Evolutionary conservation across 2,888 invertebrate genomes (phyloP), one percentile per base, ranked within the genome.

Genomic region (Venustoraphidia nigricollis): DNA sequence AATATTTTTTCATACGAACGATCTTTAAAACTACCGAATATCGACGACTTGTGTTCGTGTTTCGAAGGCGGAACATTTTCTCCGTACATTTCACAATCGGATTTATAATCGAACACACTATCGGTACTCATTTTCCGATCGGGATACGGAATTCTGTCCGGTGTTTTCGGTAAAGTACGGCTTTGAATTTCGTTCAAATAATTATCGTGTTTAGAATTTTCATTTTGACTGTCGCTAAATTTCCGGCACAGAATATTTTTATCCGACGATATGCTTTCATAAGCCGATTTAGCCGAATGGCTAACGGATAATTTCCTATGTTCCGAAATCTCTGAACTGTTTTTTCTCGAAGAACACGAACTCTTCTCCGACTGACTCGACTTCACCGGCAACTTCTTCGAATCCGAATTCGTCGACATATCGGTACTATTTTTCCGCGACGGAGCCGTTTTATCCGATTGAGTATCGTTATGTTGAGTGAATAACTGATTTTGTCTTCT

Each of bases 361-460:
- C 76, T 73, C 41, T 76, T 75, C 56, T 76, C 76, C 8, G 75
- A 72, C 54, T 71, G 70, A 52, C 73, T 65, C 45, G 62, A 54
- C 51, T 61, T 63, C 1, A 27, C 27, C 27, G 6, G 5, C 6
- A 27, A 6, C 27, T 27, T 27, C 27, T 27, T 27, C 1, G 27
- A 6, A 6, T 27, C 27, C 27, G 27, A 27, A 27, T 27, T 27
- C 6, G 34, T 37, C n/a, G 43, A 39, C 11, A 11, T 10, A 10
- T 39, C 13, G 10, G 11, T 14, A 39, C 40, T 39, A 27, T 27
- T 27, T 39, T 17, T 3, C 34, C 10, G 10, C 4, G 40, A n/a
- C 44, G 62, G 58, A 53, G 64, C 63, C 34, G 61, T 59, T 5
- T 46, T 40, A 13, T 57, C 53, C 45, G 58, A 55, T 50, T 62